Percentiles rank a stretch among this genome's conserved stretches.
Evolutionary conservation across 2,888 invertebrate genomes (phyloP).

Genomic region (Carabus problematicus): DNA sequence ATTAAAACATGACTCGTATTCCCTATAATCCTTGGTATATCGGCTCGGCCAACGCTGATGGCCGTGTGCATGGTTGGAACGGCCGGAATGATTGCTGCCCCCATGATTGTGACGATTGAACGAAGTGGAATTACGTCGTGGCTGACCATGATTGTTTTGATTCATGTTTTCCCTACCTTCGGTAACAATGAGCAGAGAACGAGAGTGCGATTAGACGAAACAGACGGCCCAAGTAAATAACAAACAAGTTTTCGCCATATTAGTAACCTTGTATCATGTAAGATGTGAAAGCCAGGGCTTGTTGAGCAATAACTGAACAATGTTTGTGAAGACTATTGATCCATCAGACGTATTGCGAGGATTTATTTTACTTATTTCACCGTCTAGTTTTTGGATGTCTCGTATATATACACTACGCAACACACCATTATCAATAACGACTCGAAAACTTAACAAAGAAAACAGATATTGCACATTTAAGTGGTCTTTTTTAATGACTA

Average conservation of each 20-base stretch:
- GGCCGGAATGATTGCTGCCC: constrained; percentile 54
- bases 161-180: constrained; percentile 52
- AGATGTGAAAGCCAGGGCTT: constrained; percentile 41
- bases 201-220: constrained; percentile 27
- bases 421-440: constrained; percentile 35
- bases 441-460: constrained; percentile 38
- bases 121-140: constrained; percentile 56
- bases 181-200: constrained; percentile 11
- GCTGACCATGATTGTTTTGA: constrained; percentile 58
- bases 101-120: constrained; percentile 55
- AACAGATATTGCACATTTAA: constrained; percentile 40
- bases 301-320: constrained; percentile 43
- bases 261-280: constrained; percentile 43
- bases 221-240: constrained; percentile 34
- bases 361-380: constrained; percentile 39
- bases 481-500: constrained; percentile 43
- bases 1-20: constrained; percentile 57
- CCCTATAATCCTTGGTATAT: constrained; percentile 58
- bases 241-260: constrained; percentile 34
- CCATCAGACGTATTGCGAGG: constrained; percentile 39
- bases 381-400: constrained; percentile 31
- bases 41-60: constrained; percentile 58
- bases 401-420: constrained; percentile 23
- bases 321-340: constrained; percentile 43
- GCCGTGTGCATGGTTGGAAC: constrained; percentile 54